A percentile compares a stretch with the other conserved stretches of the same genome.
These are phyloP conservation scores for Phoebastria nigripes DNA, from an alignment of 2,797 vertebrate species.

Conservation along the genomic window DNA sequence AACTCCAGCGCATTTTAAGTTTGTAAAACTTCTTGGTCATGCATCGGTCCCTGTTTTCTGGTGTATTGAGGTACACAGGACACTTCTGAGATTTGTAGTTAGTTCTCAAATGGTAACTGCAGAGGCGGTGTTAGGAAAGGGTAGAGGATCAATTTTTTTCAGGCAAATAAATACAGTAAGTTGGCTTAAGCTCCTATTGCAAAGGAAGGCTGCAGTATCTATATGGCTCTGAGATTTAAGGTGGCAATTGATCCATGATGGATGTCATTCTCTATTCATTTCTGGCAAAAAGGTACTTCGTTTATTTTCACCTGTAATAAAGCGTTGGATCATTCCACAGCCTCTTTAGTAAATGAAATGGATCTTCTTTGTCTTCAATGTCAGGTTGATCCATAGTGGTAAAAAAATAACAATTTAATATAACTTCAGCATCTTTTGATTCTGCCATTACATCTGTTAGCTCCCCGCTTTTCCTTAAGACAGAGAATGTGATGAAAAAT, in stretches of 20 bases:
- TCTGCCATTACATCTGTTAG: neutral
- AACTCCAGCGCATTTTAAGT: neutral
- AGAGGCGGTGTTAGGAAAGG: neutral
- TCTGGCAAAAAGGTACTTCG: neutral
- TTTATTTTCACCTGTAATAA: neutral
- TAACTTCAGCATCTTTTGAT: neutral
- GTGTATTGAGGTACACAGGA: neutral
- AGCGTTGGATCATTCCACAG: neutral
- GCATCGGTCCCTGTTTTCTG: neutral
- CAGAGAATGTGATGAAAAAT: neutral
- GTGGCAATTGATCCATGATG: neutral
- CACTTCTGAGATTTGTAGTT: neutral
- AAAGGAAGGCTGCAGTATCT: neutral
- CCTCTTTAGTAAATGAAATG: neutral
- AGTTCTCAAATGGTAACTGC: neutral
- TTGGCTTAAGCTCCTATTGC: neutral
- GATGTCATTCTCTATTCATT: neutral
- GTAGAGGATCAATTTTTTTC: neutral
- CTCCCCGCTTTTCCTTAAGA: neutral
- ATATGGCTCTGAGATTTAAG: neutral
- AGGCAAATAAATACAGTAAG: neutral
- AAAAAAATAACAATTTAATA: neutral
- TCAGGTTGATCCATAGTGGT: neutral
- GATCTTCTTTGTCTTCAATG: neutral
- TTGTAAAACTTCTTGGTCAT: neutral